Evolutionary conservation across 1,140 invertebrate species (phyloP).

Genomic region (Lineus longissimus): DNA sequence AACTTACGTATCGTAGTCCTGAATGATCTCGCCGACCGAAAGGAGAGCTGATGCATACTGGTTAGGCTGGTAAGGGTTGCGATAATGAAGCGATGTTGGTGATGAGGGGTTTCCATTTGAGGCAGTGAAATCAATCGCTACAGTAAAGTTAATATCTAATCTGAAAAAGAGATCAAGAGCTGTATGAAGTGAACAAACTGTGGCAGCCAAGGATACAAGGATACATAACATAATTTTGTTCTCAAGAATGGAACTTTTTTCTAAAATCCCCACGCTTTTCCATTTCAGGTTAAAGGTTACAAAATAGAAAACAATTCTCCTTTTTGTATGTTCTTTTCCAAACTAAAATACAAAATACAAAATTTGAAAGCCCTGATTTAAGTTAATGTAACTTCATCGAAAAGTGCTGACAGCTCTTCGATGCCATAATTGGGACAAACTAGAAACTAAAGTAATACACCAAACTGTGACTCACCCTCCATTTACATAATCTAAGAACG

Average conservation of each 20-base stretch:
- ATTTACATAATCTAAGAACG: slow-evolving; percentile 35
- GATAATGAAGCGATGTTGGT: slow-evolving; percentile 60
- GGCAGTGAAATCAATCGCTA: slow-evolving; percentile 67
- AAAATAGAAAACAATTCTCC: too few relatives aligned
- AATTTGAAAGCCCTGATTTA: too few relatives aligned
- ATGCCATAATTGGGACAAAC: too few relatives aligned
- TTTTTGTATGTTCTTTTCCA: too few relatives aligned
- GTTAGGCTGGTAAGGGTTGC: slow-evolving; percentile 55
- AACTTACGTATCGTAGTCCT: slow-evolving; percentile 59
- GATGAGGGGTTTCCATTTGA: slow-evolving; percentile 63
- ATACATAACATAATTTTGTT: too few relatives aligned
- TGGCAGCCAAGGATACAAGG: background rate
- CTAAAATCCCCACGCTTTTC: too few relatives aligned
- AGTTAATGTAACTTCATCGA: too few relatives aligned
- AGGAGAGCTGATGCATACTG: slow-evolving; percentile 58
- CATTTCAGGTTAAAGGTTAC: too few relatives aligned
- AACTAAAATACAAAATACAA: too few relatives aligned
- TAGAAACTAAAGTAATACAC: background rate
- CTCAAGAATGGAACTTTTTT: too few relatives aligned
- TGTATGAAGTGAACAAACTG: background rate
- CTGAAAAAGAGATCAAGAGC: slow-evolving; percentile 34
- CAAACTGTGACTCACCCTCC: slow-evolving; percentile 27
- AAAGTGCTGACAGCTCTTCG: too few relatives aligned
- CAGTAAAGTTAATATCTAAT: slow-evolving; percentile 61
- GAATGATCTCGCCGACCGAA: slow-evolving; percentile 63